These are phyloP conservation scores for Vannuccia rotundouncinata DNA, from an alignment of 2,888 invertebrate species.

Conservation along the genomic window DNA sequence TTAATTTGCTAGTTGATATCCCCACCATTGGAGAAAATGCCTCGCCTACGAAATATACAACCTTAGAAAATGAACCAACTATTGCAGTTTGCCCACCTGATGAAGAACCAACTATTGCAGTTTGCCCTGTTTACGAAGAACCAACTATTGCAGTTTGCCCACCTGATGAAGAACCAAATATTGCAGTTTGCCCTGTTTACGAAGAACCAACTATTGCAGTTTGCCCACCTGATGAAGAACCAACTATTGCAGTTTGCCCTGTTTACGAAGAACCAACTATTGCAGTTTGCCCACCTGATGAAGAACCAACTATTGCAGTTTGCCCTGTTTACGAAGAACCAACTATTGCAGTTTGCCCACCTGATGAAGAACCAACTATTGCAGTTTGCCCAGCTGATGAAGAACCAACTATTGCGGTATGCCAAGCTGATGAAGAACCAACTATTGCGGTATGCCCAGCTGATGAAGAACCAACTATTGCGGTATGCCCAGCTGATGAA, in stretches of 20 bases:
- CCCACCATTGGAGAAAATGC: not conserved
- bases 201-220: not conserved
- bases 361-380: not conserved
- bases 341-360: not conserved
- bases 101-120: not conserved
- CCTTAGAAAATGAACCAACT: not conserved
- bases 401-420: not conserved
- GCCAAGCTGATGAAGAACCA: not conserved
- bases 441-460: not conserved
- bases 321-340: not conserved
- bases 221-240: not conserved
- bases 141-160: not conserved
- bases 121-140: not conserved
- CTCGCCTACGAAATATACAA: too few species aligned
- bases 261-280: not conserved
- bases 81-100: not conserved
- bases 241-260: not conserved
- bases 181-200: not conserved
- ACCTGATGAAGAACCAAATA: not conserved
- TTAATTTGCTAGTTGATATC: not conserved
- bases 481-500: not conserved
- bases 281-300: not conserved
- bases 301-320: not conserved
- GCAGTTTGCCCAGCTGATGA: not conserved
- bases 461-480: not conserved